A percentile compares a stretch with the other conserved stretches of the same genome.
Conservation (phyloP, 2,113 vertebrate species). For the Crotalus viridis region DNA sequence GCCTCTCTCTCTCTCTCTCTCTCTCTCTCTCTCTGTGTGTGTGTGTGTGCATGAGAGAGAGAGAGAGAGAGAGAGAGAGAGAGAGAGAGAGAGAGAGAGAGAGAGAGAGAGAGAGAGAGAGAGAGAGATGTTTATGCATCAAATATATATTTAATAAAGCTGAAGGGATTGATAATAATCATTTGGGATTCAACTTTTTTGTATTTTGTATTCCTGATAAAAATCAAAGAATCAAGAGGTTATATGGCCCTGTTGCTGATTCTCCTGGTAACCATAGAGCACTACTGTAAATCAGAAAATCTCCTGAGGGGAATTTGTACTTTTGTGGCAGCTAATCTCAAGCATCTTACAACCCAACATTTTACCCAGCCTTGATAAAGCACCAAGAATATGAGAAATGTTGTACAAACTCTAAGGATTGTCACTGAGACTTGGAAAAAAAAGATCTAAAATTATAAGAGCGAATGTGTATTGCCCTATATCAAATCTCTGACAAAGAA, state of each 20-base stretch:
- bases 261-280: neutral
- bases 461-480: neutral
- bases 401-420: neutral
- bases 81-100: neutral
- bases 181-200: neutral
- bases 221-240: neutral
- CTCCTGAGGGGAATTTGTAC: neutral
- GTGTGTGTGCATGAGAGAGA: neutral
- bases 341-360: neutral
- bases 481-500: neutral
- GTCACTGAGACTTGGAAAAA: neutral
- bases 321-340: neutral
- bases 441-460: slow-evolving; percentile 10
- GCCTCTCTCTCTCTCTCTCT: too few species aligned
- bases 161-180: neutral
- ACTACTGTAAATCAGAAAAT: neutral
- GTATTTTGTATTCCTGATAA: neutral
- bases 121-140: neutral
- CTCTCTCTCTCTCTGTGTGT: too few species aligned
- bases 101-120: neutral
- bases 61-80: neutral
- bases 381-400: slow-evolving; percentile 2
- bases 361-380: neutral
- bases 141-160: neutral
- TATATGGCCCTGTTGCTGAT: neutral